Percentiles rank a stretch among this genome's conserved stretches.
Evolutionary conservation across 2,113 vertebrate species (phyloP).

Genomic region (Laticauda colubrina): DNA sequence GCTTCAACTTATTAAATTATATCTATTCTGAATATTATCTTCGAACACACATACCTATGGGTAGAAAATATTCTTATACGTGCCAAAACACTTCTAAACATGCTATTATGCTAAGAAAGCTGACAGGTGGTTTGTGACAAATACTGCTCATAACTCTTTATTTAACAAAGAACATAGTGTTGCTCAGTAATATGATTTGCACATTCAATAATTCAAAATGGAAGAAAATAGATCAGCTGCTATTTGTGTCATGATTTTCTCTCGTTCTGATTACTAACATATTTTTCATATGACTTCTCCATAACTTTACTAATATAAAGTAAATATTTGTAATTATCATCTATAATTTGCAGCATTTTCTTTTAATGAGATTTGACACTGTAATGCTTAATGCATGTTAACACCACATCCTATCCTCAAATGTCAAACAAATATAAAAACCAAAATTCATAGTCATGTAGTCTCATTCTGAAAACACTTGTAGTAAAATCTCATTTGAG

Average conservation of each 20-base stretch:
- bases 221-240: background rate
- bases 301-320: background rate
- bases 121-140: conserved; percentile 46
- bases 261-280: background rate
- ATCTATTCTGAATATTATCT: conserved; percentile 19
- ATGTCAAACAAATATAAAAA: background rate
- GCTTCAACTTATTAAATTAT: background rate
- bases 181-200: conserved; percentile 39
- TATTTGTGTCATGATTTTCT: background rate
- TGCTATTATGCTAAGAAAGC: conserved; percentile 32
- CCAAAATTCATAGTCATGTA: background rate
- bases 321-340: background rate
- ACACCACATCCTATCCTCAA: background rate
- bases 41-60: conserved; percentile 19
- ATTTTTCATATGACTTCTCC: background rate
- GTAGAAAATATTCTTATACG: conserved; percentile 31
- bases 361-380: background rate
- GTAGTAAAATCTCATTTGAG: background rate
- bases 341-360: background rate
- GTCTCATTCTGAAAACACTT: background rate
- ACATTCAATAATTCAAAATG: conserved; percentile 9
- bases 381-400: background rate
- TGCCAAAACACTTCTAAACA: conserved; percentile 33
- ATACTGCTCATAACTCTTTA: conserved; percentile 43
- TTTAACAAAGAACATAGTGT: conserved; percentile 57